A percentile compares a stretch with the other conserved stretches of the same genome.
phyloP scores from a whole-genome alignment of 2,888 invertebrate genomes.

The Mimachlamys varia region DNA sequence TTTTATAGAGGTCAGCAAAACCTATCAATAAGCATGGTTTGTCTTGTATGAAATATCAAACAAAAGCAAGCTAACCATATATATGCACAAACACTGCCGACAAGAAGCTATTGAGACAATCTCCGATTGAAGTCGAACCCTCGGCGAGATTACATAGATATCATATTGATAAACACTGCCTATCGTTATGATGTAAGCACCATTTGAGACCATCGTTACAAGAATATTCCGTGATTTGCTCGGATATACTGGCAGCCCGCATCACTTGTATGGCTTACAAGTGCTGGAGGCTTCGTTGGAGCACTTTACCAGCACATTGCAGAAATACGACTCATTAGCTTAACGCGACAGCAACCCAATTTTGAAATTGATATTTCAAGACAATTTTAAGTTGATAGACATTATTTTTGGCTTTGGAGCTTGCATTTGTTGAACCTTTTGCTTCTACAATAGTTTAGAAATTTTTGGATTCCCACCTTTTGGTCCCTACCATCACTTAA shows the following conservation, averaged over 20 bases:
- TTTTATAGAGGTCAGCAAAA: no score
- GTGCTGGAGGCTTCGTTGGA: background rate
- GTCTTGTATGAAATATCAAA: no score
- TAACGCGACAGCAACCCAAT: background rate
- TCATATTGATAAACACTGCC: background rate
- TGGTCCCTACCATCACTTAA: no score
- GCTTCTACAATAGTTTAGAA: no score
- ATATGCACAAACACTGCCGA: background rate
- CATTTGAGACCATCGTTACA: background rate
- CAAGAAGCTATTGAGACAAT: background rate
- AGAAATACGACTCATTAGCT: background rate
- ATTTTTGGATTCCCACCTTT: no score
- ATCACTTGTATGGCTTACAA: background rate
- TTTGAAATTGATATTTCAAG: background rate
- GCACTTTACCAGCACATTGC: background rate
- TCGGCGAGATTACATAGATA: background rate
- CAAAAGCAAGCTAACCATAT: background rate
- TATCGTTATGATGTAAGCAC: constrained; percentile 22
- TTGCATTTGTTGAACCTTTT: no score
- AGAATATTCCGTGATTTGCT: background rate
- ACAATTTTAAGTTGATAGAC: background rate
- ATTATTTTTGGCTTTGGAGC: no score
- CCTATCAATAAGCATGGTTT: no score
- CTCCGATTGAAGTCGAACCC: background rate
- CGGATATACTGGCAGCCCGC: background rate